Percentiles rank a stretch among this genome's conserved stretches.
Conservation (phyloP, 1,140 invertebrate genomes). For the Hormaphis cornu region DNA sequence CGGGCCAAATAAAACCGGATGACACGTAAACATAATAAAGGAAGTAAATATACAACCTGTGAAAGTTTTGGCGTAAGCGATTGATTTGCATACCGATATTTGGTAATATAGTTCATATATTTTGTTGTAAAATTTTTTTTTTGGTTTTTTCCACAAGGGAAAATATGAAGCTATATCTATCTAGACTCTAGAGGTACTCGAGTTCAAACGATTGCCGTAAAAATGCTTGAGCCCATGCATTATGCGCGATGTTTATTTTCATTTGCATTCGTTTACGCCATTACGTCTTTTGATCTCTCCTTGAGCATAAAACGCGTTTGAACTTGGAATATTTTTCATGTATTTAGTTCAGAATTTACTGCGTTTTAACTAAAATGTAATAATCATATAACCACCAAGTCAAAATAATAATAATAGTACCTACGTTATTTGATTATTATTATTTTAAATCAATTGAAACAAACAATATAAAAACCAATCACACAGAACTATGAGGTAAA, state of each 20-base stretch:
- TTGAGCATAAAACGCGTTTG: not conserved
- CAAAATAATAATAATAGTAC: too few species aligned
- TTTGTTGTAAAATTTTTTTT: not conserved
- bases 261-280: conserved; percentile 2
- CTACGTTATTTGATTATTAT: too few species aligned
- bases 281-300: conserved; percentile 9
- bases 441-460: too few species aligned
- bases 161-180: not conserved
- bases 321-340: not conserved
- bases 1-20: conserved; percentile 7
- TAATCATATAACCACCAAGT: too few species aligned
- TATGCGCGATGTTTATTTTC: conserved; percentile 3
- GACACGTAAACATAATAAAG: conserved; percentile 4
- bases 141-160: not conserved
- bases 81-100: conserved; percentile 7
- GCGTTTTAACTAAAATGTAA: not conserved
- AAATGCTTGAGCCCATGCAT: not conserved
- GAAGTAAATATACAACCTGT: conserved; percentile 12
- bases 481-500: too few species aligned
- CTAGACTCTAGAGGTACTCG: not conserved
- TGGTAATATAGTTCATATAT: not conserved
- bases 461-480: too few species aligned
- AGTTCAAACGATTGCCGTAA: not conserved
- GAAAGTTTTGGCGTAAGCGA: conserved; percentile 15
- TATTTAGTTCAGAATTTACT: not conserved